Conservation (phyloP, 2,888 invertebrate species). For the Ctenicera cuprea region DNA sequence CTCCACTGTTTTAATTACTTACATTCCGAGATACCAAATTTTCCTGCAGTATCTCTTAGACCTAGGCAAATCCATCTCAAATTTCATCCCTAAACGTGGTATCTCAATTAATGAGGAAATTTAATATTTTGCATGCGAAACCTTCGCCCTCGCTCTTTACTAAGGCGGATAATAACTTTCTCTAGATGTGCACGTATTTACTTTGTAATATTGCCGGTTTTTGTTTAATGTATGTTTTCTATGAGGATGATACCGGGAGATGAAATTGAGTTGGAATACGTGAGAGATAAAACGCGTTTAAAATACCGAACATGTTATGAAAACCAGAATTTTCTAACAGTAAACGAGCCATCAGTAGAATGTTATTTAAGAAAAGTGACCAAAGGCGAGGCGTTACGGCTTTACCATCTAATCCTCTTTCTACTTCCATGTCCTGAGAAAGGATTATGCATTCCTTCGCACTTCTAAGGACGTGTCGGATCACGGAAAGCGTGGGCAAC, state of each 20-base stretch:
- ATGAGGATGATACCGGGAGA: background rate
- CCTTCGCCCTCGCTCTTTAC: too few species aligned
- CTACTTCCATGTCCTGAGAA: conserved; percentile 12
- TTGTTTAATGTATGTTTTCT: background rate
- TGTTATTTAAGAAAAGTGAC: conserved; percentile 22
- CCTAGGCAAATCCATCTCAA: background rate
- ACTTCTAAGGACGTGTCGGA: conserved; percentile 15
- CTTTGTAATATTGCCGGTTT: too few species aligned
- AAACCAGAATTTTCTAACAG: too few species aligned
- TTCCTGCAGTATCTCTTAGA: conserved; percentile 1
- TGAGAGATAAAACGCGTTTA: background rate
- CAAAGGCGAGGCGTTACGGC: conserved; percentile 5
- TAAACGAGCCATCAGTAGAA: background rate
- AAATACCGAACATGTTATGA: background rate
- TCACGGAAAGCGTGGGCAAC: conserved; percentile 9
- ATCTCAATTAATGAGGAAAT: conserved; percentile 4
- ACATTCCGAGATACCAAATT: conserved; percentile 15
- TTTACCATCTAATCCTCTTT: background rate
- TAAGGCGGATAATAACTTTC: too few species aligned
- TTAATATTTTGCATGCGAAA: background rate
- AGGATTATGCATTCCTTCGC: conserved; percentile 26
- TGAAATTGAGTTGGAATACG: background rate
- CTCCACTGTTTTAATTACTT: conserved; percentile 16
- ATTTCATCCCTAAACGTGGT: background rate
- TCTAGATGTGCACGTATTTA: too few species aligned